A percentile compares a stretch with the other conserved stretches of the same genome.
Conservation (phyloP, 2,113 vertebrate species). For the Melanotaenia duboulayi region DNA sequence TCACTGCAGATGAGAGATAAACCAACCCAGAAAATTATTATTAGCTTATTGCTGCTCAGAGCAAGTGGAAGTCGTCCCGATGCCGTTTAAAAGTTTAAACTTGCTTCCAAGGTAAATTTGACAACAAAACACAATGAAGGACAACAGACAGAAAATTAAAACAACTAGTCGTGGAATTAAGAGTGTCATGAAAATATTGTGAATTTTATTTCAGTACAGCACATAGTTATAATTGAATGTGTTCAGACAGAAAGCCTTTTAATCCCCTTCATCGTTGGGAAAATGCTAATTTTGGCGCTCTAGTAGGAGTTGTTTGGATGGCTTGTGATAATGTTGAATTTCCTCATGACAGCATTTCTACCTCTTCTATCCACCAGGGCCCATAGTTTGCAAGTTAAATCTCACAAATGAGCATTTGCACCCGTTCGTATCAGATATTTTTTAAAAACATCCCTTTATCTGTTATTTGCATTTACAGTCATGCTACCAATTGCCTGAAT, state of each 20-base stretch:
- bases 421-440: background rate
- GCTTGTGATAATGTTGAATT: constrained; percentile 32
- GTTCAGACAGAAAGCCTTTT: constrained; percentile 57
- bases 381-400: constrained; percentile 13
- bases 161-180: constrained; percentile 57
- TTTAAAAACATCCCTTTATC: background rate
- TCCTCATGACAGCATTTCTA: constrained; percentile 30
- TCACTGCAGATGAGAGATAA: too few species aligned
- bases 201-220: constrained; percentile 79
- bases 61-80: background rate
- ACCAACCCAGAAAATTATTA: too few species aligned
- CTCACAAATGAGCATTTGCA: constrained; percentile 1
- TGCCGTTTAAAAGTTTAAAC: background rate
- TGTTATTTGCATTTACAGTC: constrained; percentile 16
- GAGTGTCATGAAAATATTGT: constrained; percentile 79
- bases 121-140: background rate
- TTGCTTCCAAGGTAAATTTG: background rate
- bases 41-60: background rate
- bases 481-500: constrained; percentile 26
- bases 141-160: constrained; percentile 27
- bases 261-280: constrained; percentile 18
- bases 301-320: constrained; percentile 39
- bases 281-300: constrained; percentile 33
- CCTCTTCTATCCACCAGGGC: constrained; percentile 16
- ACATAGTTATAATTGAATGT: constrained; percentile 68